These are phyloP conservation scores for Cassiopea xamachana DNA, from an alignment of 30 jellyfish, hydroid and myxozoan species.

Conservation along the genomic window DNA sequence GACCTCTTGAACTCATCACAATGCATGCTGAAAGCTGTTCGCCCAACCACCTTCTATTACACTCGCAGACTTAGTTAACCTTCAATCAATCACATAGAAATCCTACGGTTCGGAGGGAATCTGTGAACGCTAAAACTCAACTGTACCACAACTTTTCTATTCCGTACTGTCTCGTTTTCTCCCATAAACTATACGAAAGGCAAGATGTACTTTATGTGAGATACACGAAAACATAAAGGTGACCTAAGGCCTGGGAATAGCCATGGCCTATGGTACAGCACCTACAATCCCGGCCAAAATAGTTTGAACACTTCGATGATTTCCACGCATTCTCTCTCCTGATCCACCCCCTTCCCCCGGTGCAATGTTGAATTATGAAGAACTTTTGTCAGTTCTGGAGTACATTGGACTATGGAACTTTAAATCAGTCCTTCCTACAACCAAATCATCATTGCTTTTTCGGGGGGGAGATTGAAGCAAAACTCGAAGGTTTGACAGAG, in stretches of 20 bases:
- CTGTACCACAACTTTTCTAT: not conserved
- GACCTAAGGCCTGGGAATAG: not conserved
- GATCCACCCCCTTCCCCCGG: too few species aligned
- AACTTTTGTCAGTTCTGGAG: too few species aligned
- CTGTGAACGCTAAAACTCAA: not conserved
- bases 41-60: slow-evolving; percentile 27
- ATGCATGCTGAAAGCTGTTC: slow-evolving; percentile 78
- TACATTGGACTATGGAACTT: not conserved
- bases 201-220: not conserved
- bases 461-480: not conserved
- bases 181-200: not conserved
- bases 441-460: not conserved
- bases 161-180: not conserved
- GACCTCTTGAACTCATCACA: slow-evolving; percentile 87
- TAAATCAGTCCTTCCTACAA: not conserved
- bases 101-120: not conserved
- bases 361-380: too few species aligned
- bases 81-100: not conserved
- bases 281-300: not conserved
- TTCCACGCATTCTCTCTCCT: too few species aligned
- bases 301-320: too few species aligned
- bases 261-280: not conserved
- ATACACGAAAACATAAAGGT: slow-evolving; percentile 6
- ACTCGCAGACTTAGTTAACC: not conserved
- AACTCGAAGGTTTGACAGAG: not conserved